Evolutionary conservation across 1,140 invertebrate species (phyloP), one percentile per base, ranked within the genome.

Genomic region (Ylistrum balloti): DNA sequence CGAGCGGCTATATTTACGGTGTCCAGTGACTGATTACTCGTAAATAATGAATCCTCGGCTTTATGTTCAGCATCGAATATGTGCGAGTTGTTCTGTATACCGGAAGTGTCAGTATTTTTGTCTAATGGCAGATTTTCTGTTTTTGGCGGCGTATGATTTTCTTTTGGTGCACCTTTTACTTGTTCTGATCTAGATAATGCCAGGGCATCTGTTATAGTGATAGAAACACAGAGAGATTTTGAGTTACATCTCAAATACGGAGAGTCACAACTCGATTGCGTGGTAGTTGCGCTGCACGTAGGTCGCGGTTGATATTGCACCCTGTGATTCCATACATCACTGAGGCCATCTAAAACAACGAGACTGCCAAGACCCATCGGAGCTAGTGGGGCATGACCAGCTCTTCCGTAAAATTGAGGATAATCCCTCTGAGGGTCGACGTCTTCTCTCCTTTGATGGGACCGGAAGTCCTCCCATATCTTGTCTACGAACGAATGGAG

Each of bases 391-490:
- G 91, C 89, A 87, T 92, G 91, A 33, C 85, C 90, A 10, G 87
- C 10, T 32, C 56, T 74, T 9, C 91, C 91, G 34, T 92, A 92
- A 86, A 89, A 91, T 45, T 90, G n/a, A 0, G 92, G 92, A 45
- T 91, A 93, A 90, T 93, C 92, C 33, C 32, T 88, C 1, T 33
- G 89, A 13, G 92, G 92, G 32, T 93, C 90, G 15, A 92, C 88
- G 10, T 88, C 91, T 5, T 88, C 33, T 45, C 20, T 17, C 41
- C 93, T 94, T 86, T 94, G 92, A 0, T 90, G 35, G 17, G 28
- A n/a, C 45, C 92, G 88, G n/a, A 92, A 93, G 17, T 93, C 90
- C 41, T 91, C 90, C 92, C 92, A 93, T 0, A 93, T 86, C n/a
- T 90, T 86, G 85, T 93, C 92, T 22, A 91, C 88, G 33, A 91